These are phyloP conservation scores for Dicrurus megarhynchus DNA, from an alignment of 2,113 vertebrate genomes.

Conservation along the genomic window DNA sequence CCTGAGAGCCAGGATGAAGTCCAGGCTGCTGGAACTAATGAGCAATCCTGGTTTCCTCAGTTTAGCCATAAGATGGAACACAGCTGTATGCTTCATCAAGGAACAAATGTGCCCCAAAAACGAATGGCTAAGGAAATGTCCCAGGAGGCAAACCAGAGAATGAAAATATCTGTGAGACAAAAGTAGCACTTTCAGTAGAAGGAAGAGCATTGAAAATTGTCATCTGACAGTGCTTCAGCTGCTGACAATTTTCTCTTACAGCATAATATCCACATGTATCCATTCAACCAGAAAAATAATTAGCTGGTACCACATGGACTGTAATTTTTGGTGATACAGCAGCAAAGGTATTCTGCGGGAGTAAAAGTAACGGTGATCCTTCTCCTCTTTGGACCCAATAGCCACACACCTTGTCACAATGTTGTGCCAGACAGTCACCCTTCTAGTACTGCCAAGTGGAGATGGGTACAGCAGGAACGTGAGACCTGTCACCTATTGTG, in stretches of 20 bases:
- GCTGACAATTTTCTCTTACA: background rate
- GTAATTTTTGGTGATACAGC: background rate
- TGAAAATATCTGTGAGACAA: background rate
- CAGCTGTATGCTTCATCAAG: background rate
- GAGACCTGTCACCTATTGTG: background rate
- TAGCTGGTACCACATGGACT: background rate
- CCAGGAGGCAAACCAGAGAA: background rate
- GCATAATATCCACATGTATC: background rate
- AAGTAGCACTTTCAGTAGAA: background rate
- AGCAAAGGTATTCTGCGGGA: background rate
- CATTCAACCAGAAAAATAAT: background rate
- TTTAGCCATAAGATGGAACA: background rate
- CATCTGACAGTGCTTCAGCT: background rate
- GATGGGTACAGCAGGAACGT: background rate
- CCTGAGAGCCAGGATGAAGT: background rate
- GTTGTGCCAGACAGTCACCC: background rate
- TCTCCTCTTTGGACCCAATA: background rate
- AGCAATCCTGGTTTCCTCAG: background rate
- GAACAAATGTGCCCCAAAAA: background rate
- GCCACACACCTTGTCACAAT: background rate
- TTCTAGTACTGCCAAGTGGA: background rate
- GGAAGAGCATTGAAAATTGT: background rate
- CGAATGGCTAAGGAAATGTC: background rate
- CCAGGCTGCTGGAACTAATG: background rate
- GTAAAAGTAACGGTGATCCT: background rate